Evolutionary conservation across 2,888 invertebrate species (phyloP).

Genomic region (Hipparchia semele): DNA sequence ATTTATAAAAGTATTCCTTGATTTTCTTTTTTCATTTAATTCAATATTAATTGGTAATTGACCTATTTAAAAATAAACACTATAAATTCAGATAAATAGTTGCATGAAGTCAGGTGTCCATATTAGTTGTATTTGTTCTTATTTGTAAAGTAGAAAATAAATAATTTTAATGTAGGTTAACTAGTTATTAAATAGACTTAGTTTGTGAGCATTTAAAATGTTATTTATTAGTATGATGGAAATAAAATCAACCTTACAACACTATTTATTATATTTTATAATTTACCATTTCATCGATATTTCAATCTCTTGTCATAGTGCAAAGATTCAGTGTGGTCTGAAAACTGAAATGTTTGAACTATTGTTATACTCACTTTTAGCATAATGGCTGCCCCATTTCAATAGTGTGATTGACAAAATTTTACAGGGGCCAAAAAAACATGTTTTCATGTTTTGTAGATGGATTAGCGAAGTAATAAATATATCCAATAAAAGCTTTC

Average conservation of each 20-base stretch:
- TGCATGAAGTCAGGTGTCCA: slow-evolving; percentile 12
- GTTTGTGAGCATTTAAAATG: slow-evolving; percentile 41
- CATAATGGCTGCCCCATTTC: no score
- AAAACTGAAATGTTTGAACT: no score
- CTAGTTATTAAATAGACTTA: slow-evolving; percentile 33
- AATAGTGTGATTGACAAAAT: no score
- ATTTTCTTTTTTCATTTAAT: neutral
- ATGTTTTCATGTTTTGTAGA: no score
- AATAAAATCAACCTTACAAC: slow-evolving; percentile 45
- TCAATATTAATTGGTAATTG: neutral
- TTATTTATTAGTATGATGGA: slow-evolving; percentile 46
- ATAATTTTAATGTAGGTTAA: slow-evolving; percentile 25
- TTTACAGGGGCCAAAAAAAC: no score
- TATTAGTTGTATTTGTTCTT: slow-evolving; percentile 6
- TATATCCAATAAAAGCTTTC: no score
- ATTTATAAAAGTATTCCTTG: neutral
- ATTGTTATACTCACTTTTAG: no score
- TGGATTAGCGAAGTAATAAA: no score
- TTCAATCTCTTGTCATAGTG: neutral
- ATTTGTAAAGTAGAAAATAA: neutral
- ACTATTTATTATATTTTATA: slow-evolving; percentile 16
- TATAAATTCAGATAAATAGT: neutral
- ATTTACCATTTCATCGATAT: neutral
- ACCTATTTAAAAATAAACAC: neutral
- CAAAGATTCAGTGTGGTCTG: no score